Evolutionary conservation across 2,113 vertebrate genomes (phyloP).

Genomic region (Aspidoscelis tigris): DNA sequence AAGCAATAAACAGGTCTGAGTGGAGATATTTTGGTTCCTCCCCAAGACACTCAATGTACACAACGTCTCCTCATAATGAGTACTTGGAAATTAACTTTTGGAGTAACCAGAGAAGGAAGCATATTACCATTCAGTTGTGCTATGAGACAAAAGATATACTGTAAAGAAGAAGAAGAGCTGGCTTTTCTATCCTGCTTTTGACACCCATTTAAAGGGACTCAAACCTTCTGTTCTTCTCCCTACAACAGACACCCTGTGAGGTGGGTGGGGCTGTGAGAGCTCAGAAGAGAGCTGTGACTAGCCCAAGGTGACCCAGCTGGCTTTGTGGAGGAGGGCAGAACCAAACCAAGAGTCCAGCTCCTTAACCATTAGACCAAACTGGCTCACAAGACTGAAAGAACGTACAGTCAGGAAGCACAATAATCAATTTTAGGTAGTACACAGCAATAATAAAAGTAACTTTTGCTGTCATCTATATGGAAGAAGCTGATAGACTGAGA

Average conservation of each 20-base stretch:
- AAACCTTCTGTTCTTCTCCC: no score
- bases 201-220: no score
- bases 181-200: no score
- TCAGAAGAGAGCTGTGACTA: no score
- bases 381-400: not conserved
- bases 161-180: not conserved
- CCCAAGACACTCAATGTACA: not conserved
- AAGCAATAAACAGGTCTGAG: not conserved
- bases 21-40: not conserved
- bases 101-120: not conserved
- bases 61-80: no score
- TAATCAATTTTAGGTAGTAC: not conserved
- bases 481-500: not conserved
- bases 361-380: no score
- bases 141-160: not conserved
- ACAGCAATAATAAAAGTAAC: not conserved
- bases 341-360: no score
- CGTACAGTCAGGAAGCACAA: not conserved
- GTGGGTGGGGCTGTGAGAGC: no score
- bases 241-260: no score
- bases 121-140: not conserved
- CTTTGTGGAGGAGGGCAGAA: no score
- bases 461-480: not conserved
- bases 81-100: no score
- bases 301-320: no score